Conservation (phyloP, 1,140 invertebrate species). For the Heliconius melpomene region DNA sequence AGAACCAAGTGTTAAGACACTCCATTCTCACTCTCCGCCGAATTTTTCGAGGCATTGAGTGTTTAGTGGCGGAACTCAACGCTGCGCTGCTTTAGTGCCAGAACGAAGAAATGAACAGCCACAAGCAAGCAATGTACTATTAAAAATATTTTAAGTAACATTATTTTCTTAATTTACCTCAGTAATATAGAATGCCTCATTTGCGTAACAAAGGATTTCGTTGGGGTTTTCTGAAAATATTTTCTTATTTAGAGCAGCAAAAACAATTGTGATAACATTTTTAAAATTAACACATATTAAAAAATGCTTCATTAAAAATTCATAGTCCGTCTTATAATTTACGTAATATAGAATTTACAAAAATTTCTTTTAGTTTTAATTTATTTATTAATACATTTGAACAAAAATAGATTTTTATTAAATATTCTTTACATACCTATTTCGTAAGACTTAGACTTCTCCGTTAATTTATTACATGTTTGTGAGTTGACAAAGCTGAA, state of each 20-base stretch:
- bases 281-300: not conserved
- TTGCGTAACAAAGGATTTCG: constrained; percentile 50
- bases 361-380: not conserved
- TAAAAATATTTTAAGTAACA: not conserved
- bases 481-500: constrained; percentile 47
- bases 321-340: not conserved
- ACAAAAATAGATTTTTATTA: too few relatives aligned
- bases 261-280: not conserved
- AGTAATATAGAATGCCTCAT: constrained; percentile 48
- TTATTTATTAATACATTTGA: not conserved
- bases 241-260: not conserved
- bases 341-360: not conserved
- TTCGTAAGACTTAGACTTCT: constrained; percentile 37
- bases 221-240: constrained; percentile 39
- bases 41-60: too few relatives aligned
- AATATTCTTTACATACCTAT: constrained; percentile 38
- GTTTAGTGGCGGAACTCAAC: too few relatives aligned
- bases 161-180: constrained; percentile 39
- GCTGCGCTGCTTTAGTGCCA: too few relatives aligned
- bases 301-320: not conserved
- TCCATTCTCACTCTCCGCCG: too few relatives aligned
- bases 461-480: constrained; percentile 43
- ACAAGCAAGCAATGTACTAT: not conserved
- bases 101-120: too few relatives aligned
- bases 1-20: too few relatives aligned